Conservation (phyloP, 2,888 invertebrate species). For the Sycophila texana region DNA sequence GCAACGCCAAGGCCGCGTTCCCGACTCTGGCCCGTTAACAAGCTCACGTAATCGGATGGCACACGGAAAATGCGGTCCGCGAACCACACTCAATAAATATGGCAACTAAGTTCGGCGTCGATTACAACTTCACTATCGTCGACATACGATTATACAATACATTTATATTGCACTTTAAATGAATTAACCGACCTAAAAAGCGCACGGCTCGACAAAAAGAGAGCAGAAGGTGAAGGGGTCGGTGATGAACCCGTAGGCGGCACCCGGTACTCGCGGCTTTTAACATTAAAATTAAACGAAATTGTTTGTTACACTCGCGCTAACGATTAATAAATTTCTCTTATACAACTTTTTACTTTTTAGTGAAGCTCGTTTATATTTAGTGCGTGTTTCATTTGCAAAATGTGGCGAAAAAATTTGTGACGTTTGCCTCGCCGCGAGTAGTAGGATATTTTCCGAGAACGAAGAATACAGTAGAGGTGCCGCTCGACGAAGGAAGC, state of each 20-base stretch:
- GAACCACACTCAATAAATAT: conserved; percentile 28
- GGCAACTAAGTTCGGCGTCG: conserved; percentile 37
- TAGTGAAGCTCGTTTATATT: conserved; percentile 18
- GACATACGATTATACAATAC: conserved; percentile 3
- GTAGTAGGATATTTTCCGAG: background rate
- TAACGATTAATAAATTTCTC: conserved; percentile 25
- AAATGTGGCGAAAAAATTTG: background rate
- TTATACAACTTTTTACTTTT: background rate
- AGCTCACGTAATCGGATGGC: conserved; percentile 17
- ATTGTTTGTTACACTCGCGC: conserved; percentile 35
- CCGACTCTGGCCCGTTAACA: background rate
- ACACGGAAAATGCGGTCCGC: conserved; percentile 16
- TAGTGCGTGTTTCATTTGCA: background rate
- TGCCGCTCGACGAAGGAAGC: background rate
- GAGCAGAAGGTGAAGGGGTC: background rate
- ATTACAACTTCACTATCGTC: conserved; percentile 10
- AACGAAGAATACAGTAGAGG: background rate
- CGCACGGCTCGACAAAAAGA: background rate
- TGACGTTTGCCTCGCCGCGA: no score
- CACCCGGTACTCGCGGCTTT: background rate
- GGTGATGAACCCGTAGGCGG: background rate
- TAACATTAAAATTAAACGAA: conserved; percentile 22
- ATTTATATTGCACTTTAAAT: background rate
- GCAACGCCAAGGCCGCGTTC: background rate
- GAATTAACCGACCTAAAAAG: background rate